These are phyloP conservation scores for Alaudala cheleensis DNA, from an alignment of 2,113 vertebrate species.

Conservation along the genomic window DNA sequence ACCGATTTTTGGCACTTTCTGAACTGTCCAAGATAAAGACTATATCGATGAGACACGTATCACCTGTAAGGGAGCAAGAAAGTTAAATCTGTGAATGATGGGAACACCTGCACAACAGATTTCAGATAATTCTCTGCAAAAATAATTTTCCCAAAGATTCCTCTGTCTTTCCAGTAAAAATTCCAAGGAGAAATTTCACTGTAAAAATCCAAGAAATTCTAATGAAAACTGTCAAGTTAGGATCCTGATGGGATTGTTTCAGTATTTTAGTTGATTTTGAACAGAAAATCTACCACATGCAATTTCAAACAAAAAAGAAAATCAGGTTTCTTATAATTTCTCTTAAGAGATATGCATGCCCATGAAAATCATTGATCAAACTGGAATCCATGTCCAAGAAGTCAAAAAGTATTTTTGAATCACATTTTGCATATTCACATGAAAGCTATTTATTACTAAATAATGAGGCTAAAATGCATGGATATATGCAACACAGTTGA, in stretches of 20 bases:
- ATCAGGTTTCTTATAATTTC: neutral
- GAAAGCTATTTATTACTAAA: neutral
- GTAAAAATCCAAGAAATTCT: neutral
- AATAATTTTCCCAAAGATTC: neutral
- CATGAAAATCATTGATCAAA: neutral
- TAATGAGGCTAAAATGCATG: neutral
- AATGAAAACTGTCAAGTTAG: neutral
- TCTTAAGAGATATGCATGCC: neutral
- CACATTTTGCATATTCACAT: neutral
- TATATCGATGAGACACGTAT: conserved; percentile 79
- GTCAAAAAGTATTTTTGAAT: neutral
- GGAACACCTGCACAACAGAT: neutral
- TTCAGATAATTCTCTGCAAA: neutral
- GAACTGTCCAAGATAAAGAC: conserved; percentile 91
- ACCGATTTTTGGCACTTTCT: conserved; percentile 79
- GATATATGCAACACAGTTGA: neutral
- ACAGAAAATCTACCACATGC: neutral
- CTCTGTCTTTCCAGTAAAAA: neutral
- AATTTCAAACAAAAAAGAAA: neutral
- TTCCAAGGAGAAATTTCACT: neutral
- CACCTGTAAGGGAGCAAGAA: conserved; percentile 65
- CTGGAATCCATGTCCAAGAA: neutral
- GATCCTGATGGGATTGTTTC: neutral
- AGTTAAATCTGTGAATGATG: neutral
- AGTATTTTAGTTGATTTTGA: neutral